Percentiles rank a stretch among this genome's conserved stretches.
phyloP scores from a whole-genome alignment of 2,113 vertebrate genomes.

The Seriola aureovittata region DNA sequence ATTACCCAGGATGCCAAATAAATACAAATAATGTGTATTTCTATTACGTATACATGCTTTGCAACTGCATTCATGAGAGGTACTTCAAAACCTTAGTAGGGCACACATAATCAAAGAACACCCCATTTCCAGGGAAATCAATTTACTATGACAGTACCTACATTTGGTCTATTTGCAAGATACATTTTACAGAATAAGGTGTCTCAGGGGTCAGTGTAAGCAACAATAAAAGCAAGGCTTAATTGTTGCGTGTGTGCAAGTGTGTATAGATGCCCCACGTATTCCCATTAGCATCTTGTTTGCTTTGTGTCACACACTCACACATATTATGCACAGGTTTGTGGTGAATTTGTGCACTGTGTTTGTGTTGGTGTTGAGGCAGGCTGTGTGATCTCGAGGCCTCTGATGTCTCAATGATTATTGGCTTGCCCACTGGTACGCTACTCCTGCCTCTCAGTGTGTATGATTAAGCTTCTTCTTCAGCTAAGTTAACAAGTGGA shows the following conservation, averaged over 20 bases:
- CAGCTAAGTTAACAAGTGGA: neutral
- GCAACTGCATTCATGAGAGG: neutral
- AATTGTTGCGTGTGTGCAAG: neutral
- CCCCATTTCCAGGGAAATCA: no score
- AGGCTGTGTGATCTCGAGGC: constrained; percentile 70
- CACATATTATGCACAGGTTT: constrained; percentile 28
- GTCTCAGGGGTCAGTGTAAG: constrained; percentile 28
- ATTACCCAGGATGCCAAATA: neutral
- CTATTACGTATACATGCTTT: neutral
- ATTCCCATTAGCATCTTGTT: constrained; percentile 50
- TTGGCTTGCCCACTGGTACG: constrained; percentile 60
- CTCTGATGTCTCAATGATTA: constrained; percentile 60
- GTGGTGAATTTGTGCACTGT: constrained; percentile 27
- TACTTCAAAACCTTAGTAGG: neutral
- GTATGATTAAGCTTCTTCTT: neutral
- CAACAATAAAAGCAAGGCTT: neutral
- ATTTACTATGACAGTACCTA: neutral
- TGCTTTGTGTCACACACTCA: constrained; percentile 31
- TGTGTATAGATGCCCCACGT: constrained; percentile 26
- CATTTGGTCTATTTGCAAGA: neutral
- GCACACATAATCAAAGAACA: neutral
- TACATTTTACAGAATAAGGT: constrained; percentile 24
- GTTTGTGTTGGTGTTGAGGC: constrained; percentile 53
- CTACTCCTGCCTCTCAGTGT: constrained; percentile 7
- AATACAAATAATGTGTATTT: neutral